Base-by-base conservation (phyloP, 1,140 invertebrate species). In the Drosophila pseudoobscura region DNA sequence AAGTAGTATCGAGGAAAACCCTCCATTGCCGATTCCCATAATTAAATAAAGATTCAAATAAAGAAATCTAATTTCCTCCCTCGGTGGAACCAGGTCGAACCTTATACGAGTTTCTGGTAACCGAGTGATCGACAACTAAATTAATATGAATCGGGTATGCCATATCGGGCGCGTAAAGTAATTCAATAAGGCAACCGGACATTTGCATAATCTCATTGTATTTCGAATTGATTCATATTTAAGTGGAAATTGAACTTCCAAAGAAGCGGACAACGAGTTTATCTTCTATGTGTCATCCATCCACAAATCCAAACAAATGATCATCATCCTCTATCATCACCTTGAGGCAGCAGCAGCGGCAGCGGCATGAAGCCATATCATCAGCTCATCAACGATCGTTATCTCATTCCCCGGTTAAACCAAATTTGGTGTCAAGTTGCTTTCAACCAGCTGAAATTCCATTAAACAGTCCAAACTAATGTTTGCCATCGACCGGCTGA, bases 131-230 rank as follows among this genome's bases (percentile, higher is more conserved):
- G 29, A 49, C 54, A 63, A 43, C 68, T 68, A 55, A 54, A 51
- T 64, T 66, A 59, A 55, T 43, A 54, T 20, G 54, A 69, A 64
- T 59, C 59, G 64, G 41, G 43, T 20, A 20, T 44, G 15, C 50
- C 69, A 57, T 59, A 58, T 45, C 52, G 52, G 58, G 29, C 45
- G 39, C 51, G 43, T 22, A 35, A 46, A 58, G 41, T 54, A 60
- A 61, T 80, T 80, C 29, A 70, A 62, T 26, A 61, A 63, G 51
- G 54, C 66, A 39, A 49, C 56, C 46, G 56, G 1, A 11, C 45
- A 80, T 87, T 84, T 80, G 77, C 80, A 84, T 84, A 84, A 77
- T 85, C 68, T 62, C 50, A 55, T 71, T 66, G 60, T 64, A 50
- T 80, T 52, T 77, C 64, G 41, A 58, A 22, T 64, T 64, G 75